Evolutionary conservation across 2,113 vertebrate genomes (phyloP).

Genomic region (Columba janthina): DNA sequence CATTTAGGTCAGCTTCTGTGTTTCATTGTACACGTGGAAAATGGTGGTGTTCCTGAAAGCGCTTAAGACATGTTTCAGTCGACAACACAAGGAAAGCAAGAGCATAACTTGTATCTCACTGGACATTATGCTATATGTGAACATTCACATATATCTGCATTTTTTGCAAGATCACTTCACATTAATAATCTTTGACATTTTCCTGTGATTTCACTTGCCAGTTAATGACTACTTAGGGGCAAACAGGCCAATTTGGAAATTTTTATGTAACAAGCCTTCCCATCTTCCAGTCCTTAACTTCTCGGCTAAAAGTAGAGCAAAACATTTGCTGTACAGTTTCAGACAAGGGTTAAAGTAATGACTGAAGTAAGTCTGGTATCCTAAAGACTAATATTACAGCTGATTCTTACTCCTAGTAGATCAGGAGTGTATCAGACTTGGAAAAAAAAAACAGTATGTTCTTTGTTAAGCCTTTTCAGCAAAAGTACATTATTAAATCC

Average conservation of each 20-base stretch:
- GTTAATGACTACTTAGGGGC: not conserved
- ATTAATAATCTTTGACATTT: not conserved
- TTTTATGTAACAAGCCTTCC: not conserved
- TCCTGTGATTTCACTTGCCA: not conserved
- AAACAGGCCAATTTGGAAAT: not conserved
- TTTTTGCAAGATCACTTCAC: not conserved
- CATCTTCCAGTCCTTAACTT: not conserved
- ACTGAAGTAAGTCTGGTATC: not conserved
- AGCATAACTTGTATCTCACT: rapidly evolving
- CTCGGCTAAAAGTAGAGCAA: not conserved
- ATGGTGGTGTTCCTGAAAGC: not conserved
- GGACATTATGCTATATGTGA: not conserved
- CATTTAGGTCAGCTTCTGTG: not conserved
- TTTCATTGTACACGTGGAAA: not conserved
- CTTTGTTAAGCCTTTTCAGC: not conserved
- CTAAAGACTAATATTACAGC: not conserved
- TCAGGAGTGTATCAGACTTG: not conserved
- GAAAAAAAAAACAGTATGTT: not conserved
- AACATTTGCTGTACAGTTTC: not conserved
- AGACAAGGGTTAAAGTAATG: not conserved
- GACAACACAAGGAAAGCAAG: not conserved
- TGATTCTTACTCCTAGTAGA: not conserved
- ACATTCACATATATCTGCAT: not conserved
- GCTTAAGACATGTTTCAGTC: not conserved
- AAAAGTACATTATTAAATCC: not conserved